Percentiles rank a stretch among this genome's conserved stretches.
phyloP scores from a whole-genome alignment of 2,888 invertebrate genomes.

The Xestia c-nigrum region DNA sequence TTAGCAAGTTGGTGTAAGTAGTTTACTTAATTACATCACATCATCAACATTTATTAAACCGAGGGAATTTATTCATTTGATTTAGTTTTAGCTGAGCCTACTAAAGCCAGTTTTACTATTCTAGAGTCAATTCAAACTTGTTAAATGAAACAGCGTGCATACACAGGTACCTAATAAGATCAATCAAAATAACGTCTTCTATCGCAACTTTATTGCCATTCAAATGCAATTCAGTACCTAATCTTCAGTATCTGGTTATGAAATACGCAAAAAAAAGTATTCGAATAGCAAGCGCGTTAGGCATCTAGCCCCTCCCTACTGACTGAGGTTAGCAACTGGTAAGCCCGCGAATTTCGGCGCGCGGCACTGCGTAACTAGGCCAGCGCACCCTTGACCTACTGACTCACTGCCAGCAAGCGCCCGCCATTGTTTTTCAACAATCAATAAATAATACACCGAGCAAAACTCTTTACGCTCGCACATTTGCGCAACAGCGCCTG shows the following conservation, averaged over 20 bases:
- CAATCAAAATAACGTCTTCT: constrained; percentile 9
- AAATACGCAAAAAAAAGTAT: constrained; percentile 55
- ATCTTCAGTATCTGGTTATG: constrained; percentile 43
- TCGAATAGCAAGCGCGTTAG: constrained; percentile 54
- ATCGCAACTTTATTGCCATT: constrained; percentile 15
- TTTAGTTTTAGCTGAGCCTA: background rate
- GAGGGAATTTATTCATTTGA: background rate
- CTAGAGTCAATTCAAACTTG: background rate
- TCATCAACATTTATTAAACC: background rate
- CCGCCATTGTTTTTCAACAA: constrained; percentile 90
- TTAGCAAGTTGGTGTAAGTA: background rate
- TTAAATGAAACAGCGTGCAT: background rate
- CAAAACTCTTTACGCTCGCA: constrained; percentile 84
- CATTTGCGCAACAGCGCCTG: constrained; percentile 83
- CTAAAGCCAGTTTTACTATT: background rate
- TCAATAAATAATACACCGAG: constrained; percentile 89
- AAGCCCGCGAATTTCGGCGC: constrained; percentile 89
- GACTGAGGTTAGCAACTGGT: constrained; percentile 86
- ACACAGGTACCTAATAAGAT: background rate
- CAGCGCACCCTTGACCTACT: constrained; percentile 89
- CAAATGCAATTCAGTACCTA: constrained; percentile 20
- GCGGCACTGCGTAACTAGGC: constrained; percentile 87
- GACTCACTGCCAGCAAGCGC: constrained; percentile 88
- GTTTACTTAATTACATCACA: background rate
- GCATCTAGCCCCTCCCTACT: constrained; percentile 78